phyloP scores from a whole-genome alignment of 2,888 invertebrate genomes.

The Anthophora plumipes region DNA sequence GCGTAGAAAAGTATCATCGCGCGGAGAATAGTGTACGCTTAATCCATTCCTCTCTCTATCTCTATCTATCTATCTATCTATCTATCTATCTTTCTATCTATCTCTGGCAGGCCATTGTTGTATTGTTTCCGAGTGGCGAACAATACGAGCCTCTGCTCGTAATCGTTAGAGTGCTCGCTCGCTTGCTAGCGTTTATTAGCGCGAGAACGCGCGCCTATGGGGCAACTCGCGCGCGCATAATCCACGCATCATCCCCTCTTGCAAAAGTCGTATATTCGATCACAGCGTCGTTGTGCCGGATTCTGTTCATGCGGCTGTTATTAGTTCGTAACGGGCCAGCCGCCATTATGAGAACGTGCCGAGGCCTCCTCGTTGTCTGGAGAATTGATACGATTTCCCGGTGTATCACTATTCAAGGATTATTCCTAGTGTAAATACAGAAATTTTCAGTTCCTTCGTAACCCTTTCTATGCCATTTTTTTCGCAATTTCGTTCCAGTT shows the following conservation, averaged over 20 bases:
- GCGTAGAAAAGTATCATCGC: too few species aligned
- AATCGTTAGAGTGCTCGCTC: conserved; percentile 43
- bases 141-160: conserved; percentile 42
- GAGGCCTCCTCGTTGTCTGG: background rate
- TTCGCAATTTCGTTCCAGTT: too few species aligned
- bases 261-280: conserved; percentile 42
- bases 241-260: conserved; percentile 31
- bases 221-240: conserved; percentile 37
- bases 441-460: background rate
- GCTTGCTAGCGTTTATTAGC: conserved; percentile 48
- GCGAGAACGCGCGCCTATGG: conserved; percentile 36
- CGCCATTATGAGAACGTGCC: conserved; percentile 33
- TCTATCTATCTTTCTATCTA: too few species aligned
- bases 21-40: too few species aligned
- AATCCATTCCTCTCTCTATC: background rate
- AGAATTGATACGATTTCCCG: background rate
- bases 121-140: conserved; percentile 48
- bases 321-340: conserved; percentile 33
- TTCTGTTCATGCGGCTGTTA: conserved; percentile 32
- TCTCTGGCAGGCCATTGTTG: conserved; percentile 37
- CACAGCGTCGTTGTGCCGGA: conserved; percentile 7
- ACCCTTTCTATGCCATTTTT: too few species aligned
- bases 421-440: background rate
- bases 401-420: background rate
- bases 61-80: too few species aligned